These are phyloP conservation scores for Coregonus ussuriensis DNA, from an alignment of 2,797 vertebrate species.

Conservation along the genomic window DNA sequence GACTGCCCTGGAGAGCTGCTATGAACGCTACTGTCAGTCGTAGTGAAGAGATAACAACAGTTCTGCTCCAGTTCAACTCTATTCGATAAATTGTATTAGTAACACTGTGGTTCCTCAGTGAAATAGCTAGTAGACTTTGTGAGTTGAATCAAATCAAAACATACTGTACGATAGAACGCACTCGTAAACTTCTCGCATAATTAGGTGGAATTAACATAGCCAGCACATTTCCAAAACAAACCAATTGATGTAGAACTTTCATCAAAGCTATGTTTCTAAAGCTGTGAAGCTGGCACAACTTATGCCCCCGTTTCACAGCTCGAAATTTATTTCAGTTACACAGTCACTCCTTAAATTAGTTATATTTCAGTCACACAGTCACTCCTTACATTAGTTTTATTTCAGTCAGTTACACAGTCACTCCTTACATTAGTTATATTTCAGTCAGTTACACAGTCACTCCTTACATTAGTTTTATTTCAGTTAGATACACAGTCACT, in stretches of 20 bases:
- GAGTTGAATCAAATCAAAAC: conserved; percentile 48
- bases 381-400: too few species aligned
- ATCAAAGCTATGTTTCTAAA: conserved; percentile 50
- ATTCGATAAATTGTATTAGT: conserved; percentile 28
- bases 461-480: too few species aligned
- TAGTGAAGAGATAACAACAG: conserved; percentile 43
- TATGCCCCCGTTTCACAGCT: conserved; percentile 64
- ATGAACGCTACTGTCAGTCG: conserved; percentile 16
- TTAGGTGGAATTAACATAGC: conserved; percentile 27
- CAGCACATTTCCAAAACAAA: conserved; percentile 48
- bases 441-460: too few species aligned
- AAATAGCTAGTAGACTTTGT: conserved; percentile 51
- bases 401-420: too few species aligned
- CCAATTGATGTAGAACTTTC: conserved; percentile 53
- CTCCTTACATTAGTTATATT: too few species aligned
- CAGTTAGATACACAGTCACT: too few species aligned
- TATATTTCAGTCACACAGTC: too few species aligned
- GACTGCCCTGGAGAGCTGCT: conserved; percentile 38
- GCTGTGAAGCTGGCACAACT: conserved; percentile 29
- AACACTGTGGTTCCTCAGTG: conserved; percentile 35
- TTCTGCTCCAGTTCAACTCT: conserved; percentile 20
- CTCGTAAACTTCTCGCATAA: too few species aligned
- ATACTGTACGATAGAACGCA: conserved; percentile 14
- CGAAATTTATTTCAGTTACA: conserved; percentile 35
- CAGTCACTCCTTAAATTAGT: too few species aligned